Conservation (phyloP, 1,140 invertebrate genomes). For the Danaus plexippus region DNA sequence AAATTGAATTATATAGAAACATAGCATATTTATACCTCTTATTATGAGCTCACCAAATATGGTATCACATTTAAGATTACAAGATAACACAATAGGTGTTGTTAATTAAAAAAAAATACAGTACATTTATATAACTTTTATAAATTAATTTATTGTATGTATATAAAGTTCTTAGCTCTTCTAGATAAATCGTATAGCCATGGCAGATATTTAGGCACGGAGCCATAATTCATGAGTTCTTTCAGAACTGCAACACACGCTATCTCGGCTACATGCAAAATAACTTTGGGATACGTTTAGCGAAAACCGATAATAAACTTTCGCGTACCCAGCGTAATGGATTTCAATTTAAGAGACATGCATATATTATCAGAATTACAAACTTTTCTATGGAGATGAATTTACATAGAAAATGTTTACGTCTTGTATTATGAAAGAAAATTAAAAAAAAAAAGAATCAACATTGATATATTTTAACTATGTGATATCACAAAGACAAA, state of each 20-base stretch:
- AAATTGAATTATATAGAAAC: background rate
- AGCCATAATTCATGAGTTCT: constrained; percentile 53
- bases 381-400: too few species aligned
- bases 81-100: too few species aligned
- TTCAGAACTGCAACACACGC: constrained; percentile 49
- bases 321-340: constrained; percentile 13
- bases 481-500: constrained; percentile 18
- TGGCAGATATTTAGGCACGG: constrained; percentile 20
- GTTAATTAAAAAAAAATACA: too few species aligned
- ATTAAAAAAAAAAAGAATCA: too few species aligned
- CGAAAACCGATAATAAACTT: constrained; percentile 49
- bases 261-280: constrained; percentile 58
- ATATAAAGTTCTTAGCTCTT: constrained; percentile 6
- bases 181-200: constrained; percentile 9
- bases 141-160: background rate
- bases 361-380: too few species aligned
- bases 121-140: too few species aligned
- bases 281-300: constrained; percentile 49
- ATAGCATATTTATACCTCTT: background rate
- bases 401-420: too few species aligned
- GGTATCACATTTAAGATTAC: too few species aligned
- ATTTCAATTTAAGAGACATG: constrained; percentile 16
- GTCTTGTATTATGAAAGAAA: too few species aligned
- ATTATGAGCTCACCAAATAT: too few species aligned
- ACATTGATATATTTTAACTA: too few species aligned